Evolutionary conservation across 2,113 vertebrate genomes (phyloP), one percentile per base, ranked within the genome.

Genomic region (Siniperca chuatsi): DNA sequence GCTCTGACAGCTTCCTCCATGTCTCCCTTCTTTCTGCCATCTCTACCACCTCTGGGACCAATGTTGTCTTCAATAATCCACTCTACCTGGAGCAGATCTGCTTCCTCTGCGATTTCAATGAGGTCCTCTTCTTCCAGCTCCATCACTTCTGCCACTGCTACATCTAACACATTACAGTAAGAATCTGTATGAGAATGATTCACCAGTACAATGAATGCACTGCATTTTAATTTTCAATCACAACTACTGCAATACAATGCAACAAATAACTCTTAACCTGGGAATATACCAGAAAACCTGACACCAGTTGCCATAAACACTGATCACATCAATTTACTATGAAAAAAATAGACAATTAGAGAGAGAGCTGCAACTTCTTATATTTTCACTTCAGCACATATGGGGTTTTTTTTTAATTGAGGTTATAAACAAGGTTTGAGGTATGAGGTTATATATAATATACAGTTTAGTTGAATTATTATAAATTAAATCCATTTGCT

Each of bases 81-180:
- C 40, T 99, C 98, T 2, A 93, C 96, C 92, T 97, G 95, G 86
- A 99, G 97, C 90, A 98, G 90, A 62, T 97, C 97, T 0, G 98
- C 98, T 86, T 98, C 97, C 89, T 98, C 97, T 10, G 92, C 83
- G 0, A 99, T 96, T 10, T 95, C 89, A 37, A 98, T 95, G 90
- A 99, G 88, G 0, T 95, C 92, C 0, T 93, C 93, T 1, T 95
- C 94, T 6, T 95, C 95, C 10, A 79, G 21, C 71, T 91, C 93
- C 62, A 81, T 83, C 3, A 85, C 85, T n/a, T 85, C 84, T 20
- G 95, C 92, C 10, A 89, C 92, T 73, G 79, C 89, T 23, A 20
- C 2, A 42, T 69, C 60, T 69, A 54, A 74, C 35, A 62, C 29
- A 58, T 65, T 62, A 2, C 16, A 77, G 12, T 37, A 3, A 78